Base-by-base conservation (phyloP, 1,140 invertebrate species). In the Drosophila sp. region DNA sequence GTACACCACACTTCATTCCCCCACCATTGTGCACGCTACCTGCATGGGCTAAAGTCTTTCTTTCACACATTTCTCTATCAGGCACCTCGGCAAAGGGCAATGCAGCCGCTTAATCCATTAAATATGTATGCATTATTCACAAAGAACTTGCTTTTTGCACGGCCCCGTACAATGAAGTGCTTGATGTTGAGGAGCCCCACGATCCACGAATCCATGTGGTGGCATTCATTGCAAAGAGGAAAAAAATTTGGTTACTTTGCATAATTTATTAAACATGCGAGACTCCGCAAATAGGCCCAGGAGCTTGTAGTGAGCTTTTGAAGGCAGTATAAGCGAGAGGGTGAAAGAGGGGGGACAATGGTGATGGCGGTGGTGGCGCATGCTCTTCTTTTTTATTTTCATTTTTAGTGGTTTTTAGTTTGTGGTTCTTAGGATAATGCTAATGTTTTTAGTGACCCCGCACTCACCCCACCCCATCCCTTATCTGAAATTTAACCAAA, bases 261-360 rank as follows among this genome's bases (percentile, higher is more conserved):
- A 79, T 79, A 79, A 79, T 79, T 79, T 79, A 79, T 79, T 79
- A 79, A 79, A 79, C 76, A 76, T 67, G 67, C 75, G 57, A 40
- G 33, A 40, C 35, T 38, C 60, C 40, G 38, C 41, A 58, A 58
- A 58, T 17, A 58, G 56, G 56, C 56, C 56, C 56, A 58, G 56
- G 60, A 47, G 44, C 44, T 50, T 50, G 44, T 23, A 27, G 27
- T 25, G 23, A 23, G 44, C n/a, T n/a, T n/a, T 38, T 6, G 4
- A 41, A 4, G n/a, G 40, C 3, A n/a, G 11, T 40, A 40, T 11
- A 3, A 61, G 11, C 35, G 8, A 60, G 41, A 27, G 8, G 33
- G 60, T 32, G 11, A 57, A 23, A 6, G 35, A 29, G 60, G 8
- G 11, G 1, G 17, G 1, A 2, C 10, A 8, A 8, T 35, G 7